Percentiles rank a stretch among this genome's conserved stretches.
Conservation (phyloP, 2,888 invertebrate species). For the Perdita meconis region DNA sequence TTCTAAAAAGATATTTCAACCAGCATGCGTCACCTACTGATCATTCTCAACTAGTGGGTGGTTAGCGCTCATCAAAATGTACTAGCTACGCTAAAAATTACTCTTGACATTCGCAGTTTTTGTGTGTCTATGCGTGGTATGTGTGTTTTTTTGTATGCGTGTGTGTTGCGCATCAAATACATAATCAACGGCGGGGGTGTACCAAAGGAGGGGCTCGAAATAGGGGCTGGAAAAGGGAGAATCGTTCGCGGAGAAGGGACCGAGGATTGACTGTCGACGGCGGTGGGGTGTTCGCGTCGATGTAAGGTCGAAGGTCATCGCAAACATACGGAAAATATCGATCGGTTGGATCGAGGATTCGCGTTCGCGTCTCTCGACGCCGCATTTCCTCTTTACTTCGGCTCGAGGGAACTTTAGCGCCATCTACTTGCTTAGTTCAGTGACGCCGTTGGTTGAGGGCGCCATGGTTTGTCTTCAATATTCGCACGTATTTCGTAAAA, state of each 20-base stretch:
- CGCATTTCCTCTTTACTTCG: background rate
- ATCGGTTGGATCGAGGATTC: constrained; percentile 4
- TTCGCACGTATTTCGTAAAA: no score
- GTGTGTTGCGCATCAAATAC: constrained; percentile 47
- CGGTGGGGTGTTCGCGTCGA: constrained; percentile 25
- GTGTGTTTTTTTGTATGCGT: constrained; percentile 15
- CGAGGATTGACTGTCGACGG: constrained; percentile 14
- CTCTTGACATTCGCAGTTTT: constrained; percentile 72
- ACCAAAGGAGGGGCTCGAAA: constrained; percentile 16
- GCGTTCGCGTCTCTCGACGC: constrained; percentile 2
- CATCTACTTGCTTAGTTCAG: background rate
- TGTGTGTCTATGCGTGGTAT: constrained; percentile 41
- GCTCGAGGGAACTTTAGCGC: background rate
- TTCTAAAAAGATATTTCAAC: constrained; percentile 72
- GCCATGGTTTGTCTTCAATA: background rate
- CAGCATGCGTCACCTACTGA: constrained; percentile 81
- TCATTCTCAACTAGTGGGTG: constrained; percentile 75
- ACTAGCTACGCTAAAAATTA: constrained; percentile 73
- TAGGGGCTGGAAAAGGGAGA: background rate
- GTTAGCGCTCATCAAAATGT: constrained; percentile 74
- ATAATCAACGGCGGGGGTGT: constrained; percentile 47
- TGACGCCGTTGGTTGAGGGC: background rate
- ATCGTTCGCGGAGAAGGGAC: constrained; percentile 9
- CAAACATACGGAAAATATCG: background rate
- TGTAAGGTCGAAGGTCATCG: constrained; percentile 28